Evolutionary conservation across 64 coral and sea anemone species (phyloP), one percentile per base, ranked within the genome.

Genomic region (Stylophora pistillata): DNA sequence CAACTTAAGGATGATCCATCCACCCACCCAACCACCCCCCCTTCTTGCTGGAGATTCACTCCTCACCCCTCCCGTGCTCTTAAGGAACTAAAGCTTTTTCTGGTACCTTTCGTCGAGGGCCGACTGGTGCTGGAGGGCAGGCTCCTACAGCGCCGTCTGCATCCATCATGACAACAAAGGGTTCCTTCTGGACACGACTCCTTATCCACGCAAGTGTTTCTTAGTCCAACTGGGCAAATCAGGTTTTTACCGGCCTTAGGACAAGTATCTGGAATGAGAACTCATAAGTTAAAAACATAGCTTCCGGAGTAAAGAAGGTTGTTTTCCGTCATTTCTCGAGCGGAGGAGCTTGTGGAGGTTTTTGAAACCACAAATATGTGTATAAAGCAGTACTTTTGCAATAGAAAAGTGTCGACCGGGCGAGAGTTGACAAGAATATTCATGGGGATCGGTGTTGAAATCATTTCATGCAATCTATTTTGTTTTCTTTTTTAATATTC

Each of bases 81-180:
- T 1, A 29, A n/a, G 12, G 55, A 55, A 7, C 41, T n/a, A 55
- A 9, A 55, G 25, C 74, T 0, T 1, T n/a, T 18, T 74, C 14
- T 60, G 26, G 31, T 81, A 81, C 78, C 58, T 81, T 63, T 7
- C 15, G 15, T 26, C 25, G 4, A 0, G 12, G 60, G 21, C 3
- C 80, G 21, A 68, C 64, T 53, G 62, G 20, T 27, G 27, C 66
- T 54, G 5, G 52, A 23, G 5, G 80, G 52, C 4, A 62, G 33
- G 32, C 69, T 62, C 61, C 37, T 84, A 41, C 90, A 92, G 74
- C 90, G 74, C 41, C 41, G 77, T 18, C 85, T 27, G 23, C 90
- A 92, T 77, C 90, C 90, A 66, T 92, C 82, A 57, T 55, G 12
- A 58, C 90, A 92, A 55, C 90, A 92, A 17, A 53, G 16, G 4